A percentile compares a stretch with the other conserved stretches of the same genome.
These are phyloP conservation scores for Hydrozoanthus tunicans DNA, from an alignment of 64 coral and sea anemone species.

Conservation along the genomic window DNA sequence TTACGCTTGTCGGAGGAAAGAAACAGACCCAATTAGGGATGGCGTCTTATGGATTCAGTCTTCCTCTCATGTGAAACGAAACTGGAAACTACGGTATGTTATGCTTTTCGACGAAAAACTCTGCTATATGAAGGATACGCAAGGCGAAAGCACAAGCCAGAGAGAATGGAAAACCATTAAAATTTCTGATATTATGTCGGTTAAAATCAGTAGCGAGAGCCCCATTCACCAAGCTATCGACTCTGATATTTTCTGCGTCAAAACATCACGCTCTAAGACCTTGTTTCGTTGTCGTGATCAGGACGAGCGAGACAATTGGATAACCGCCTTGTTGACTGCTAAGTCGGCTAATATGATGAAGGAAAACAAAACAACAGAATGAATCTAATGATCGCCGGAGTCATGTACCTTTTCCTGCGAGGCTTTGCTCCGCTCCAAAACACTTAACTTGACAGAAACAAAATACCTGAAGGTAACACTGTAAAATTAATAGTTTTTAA, in stretches of 20 bases:
- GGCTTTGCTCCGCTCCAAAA: neutral
- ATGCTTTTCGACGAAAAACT: conserved; percentile 35
- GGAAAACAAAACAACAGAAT: neutral
- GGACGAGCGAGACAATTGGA: conserved; percentile 23
- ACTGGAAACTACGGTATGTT: conserved; percentile 33
- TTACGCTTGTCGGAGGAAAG: neutral
- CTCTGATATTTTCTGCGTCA: conserved; percentile 10
- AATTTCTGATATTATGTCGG: conserved; percentile 22
- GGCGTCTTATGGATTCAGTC: conserved; percentile 42
- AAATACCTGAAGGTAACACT: no score
- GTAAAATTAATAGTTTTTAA: no score
- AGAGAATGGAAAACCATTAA: conserved; percentile 44
- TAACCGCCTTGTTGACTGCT: conserved; percentile 14
- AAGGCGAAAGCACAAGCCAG: neutral
- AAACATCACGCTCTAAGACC: conserved; percentile 25
- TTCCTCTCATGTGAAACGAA: conserved; percentile 29
- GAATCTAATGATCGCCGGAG: neutral
- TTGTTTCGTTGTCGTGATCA: conserved; percentile 32
- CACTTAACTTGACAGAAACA: neutral
- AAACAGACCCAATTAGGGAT: conserved; percentile 23
- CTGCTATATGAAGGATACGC: conserved; percentile 33
- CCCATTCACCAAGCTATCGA: neutral
- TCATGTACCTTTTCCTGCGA: neutral
- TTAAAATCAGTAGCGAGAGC: conserved; percentile 15
- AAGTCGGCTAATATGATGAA: conserved; percentile 9